Base-by-base conservation (phyloP, 1,140 invertebrate species). In the Drosophila parvula region DNA sequence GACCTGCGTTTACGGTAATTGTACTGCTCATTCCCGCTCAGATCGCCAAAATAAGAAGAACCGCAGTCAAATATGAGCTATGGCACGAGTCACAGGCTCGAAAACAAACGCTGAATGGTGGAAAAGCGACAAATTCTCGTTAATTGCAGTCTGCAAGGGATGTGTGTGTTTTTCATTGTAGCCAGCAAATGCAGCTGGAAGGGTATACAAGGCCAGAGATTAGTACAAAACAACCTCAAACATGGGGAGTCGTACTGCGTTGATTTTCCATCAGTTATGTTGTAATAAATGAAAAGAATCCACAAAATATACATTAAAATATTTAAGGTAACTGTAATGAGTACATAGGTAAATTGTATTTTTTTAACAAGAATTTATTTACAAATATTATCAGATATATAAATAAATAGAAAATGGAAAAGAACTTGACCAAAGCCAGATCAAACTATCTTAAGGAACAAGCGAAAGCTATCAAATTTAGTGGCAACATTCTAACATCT, bases 41-140 rank as follows among this genome's bases (percentile, higher is more conserved):
- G 51, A 58, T 74, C 64, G 40, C 63, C 56, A 41, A 60, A 86
- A 81, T 81, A 73, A 63, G 58, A 77, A 64, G 32, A 70, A 51
- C 44, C 43, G 47, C 65, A 50, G 43, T 50, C 50, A 60, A 81
- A 63, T 65, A 79, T 69, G 78, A 63, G 59, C 53, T 43, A 48
- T 55, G 47, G 43, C n/a, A 38, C 41, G 59, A 40, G 56, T 44
- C 50, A 58, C 48, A 40, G 36, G 30, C 45, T 48, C 34, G 51
- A 34, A 69, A 68, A 76, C 70, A 86, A 86, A 74, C 82, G 73
- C 73, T 74, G 60, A 86, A 61, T 63, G 43, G 28, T 43, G 64
- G 51, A 16, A 63, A 58, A 56, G 53, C 40, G 41, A 50, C 34
- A 48, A 55, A 71, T 64, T 56, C 36, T 62, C 38, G 51, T 65